Percentiles rank a stretch among this genome's conserved stretches.
phyloP scores from a whole-genome alignment of 2,113 vertebrate species.

The Pycnonotus jocosus region DNA sequence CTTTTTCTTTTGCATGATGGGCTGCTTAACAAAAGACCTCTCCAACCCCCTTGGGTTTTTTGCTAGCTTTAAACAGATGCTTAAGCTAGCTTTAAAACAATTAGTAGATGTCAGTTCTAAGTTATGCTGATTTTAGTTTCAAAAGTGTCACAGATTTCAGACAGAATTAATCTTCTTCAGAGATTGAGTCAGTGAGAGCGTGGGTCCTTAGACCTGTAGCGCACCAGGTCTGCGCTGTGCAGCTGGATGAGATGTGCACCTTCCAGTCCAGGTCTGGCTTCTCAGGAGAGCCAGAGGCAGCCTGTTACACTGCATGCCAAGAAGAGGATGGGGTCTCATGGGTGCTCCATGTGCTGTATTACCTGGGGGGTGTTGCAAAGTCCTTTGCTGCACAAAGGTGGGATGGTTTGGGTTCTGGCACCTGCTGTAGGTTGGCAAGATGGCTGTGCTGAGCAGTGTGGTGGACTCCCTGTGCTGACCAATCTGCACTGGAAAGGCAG shows the following conservation, averaged over 20 bases:
- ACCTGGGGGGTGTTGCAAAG: background rate
- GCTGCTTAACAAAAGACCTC: constrained; percentile 29
- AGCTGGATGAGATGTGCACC: background rate
- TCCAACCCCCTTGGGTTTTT: background rate
- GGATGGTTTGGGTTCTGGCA: background rate
- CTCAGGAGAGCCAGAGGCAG: background rate
- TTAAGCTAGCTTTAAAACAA: background rate
- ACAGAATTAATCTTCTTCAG: background rate
- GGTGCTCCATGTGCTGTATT: background rate
- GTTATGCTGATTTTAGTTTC: background rate
- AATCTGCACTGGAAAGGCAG: constrained; percentile 17
- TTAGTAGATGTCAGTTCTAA: background rate
- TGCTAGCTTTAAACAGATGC: background rate
- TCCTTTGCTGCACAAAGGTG: background rate
- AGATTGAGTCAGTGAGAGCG: background rate
- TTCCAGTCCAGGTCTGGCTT: background rate
- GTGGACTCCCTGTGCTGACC: background rate
- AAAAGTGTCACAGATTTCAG: background rate
- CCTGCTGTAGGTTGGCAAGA: constrained; percentile 24
- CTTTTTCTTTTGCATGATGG: constrained; percentile 48
- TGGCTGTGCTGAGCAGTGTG: constrained; percentile 23
- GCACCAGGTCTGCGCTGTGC: background rate
- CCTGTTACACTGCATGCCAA: background rate
- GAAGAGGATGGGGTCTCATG: background rate
- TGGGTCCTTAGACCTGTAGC: background rate